These are phyloP conservation scores for Premnoplex brunnescens DNA, from an alignment of 2,797 vertebrate species.

Conservation along the genomic window DNA sequence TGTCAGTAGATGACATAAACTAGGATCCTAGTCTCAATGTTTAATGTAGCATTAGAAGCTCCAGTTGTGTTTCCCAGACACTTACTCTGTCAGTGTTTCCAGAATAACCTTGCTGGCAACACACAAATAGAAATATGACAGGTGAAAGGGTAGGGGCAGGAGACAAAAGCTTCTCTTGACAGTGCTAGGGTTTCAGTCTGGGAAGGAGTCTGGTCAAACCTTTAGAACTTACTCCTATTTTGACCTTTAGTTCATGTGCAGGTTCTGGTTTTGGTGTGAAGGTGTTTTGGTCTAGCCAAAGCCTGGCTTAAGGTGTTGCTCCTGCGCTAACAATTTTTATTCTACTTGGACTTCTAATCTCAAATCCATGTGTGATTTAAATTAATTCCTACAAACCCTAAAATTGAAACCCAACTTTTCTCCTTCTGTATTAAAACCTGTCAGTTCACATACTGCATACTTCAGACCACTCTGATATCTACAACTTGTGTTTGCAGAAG, in stretches of 20 bases:
- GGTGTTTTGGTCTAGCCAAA: neutral
- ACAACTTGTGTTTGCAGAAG: neutral
- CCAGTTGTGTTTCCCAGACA: neutral
- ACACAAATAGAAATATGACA: neutral
- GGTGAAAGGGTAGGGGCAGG: neutral
- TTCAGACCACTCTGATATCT: neutral
- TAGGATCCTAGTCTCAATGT: neutral
- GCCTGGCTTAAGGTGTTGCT: neutral
- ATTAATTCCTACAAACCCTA: neutral
- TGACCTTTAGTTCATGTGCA: neutral
- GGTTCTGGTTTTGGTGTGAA: neutral
- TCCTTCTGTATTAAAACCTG: neutral
- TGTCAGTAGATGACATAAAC: neutral
- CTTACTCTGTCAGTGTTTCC: neutral
- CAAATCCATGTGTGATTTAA: neutral
- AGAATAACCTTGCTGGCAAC: neutral
- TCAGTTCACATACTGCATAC: neutral
- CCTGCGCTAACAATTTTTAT: neutral
- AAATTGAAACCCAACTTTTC: neutral
- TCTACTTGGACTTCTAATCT: neutral
- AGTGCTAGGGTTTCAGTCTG: neutral
- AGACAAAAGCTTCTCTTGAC: neutral
- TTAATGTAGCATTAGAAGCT: neutral
- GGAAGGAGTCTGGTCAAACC: neutral
- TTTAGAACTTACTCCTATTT: neutral